These are phyloP conservation scores for Crotalus viridis DNA, from an alignment of 2,113 vertebrate genomes.

Conservation along the genomic window DNA sequence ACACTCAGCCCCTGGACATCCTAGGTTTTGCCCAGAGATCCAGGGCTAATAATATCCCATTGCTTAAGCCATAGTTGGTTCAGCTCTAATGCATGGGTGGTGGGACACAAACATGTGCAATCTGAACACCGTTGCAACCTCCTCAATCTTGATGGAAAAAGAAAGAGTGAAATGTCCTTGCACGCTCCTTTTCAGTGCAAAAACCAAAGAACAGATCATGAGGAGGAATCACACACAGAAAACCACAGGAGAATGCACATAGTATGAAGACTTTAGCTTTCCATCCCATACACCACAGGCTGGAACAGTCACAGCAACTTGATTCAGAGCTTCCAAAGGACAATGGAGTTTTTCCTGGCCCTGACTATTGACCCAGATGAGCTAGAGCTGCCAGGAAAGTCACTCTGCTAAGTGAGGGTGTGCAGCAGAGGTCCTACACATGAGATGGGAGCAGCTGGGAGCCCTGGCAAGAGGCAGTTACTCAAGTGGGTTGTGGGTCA, in stretches of 20 bases:
- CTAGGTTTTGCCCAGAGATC: neutral
- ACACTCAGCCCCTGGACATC: neutral
- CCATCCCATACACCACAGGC: neutral
- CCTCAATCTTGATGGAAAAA: neutral
- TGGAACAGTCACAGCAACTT: neutral
- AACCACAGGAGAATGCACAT: neutral
- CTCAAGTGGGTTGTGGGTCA: neutral
- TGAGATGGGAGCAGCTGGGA: neutral
- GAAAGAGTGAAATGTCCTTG: neutral
- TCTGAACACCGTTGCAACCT: neutral
- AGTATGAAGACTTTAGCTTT: neutral
- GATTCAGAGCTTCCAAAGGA: neutral
- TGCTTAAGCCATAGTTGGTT: neutral
- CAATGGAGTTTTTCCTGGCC: neutral
- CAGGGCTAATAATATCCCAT: neutral
- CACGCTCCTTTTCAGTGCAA: neutral
- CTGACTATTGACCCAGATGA: neutral
- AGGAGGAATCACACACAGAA: neutral
- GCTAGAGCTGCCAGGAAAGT: neutral
- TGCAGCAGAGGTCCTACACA: neutral
- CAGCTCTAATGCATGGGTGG: neutral
- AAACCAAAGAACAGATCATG: neutral
- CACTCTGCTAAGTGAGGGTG: neutral
- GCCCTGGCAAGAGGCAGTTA: neutral
- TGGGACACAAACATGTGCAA: neutral